Evolutionary conservation across 2,113 vertebrate species (phyloP), one percentile per base, ranked within the genome.

Genomic region (Mungos mungo): DNA sequence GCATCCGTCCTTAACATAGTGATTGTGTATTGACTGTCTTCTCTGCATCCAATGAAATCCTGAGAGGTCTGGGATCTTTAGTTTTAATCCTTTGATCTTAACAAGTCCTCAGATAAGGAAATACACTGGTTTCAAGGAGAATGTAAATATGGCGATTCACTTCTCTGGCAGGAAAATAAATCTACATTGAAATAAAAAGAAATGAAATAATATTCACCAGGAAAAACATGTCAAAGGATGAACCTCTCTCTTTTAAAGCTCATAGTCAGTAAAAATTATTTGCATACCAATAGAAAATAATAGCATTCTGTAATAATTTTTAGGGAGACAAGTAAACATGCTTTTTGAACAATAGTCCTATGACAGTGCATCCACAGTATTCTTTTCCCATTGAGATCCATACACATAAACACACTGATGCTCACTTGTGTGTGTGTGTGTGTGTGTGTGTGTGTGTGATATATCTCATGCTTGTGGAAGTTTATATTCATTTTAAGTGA

Each of bases 211-310:
- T 54, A 82, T 29, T 86, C 38, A 72, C 38, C 15, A 79, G 74
- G 74, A 3, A 21, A 71, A 27, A 87, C 12, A 16, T 63, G 12
- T 69, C 41, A 74, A 33, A 19, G 2, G 79, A 19, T 50, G 80
- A 96, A 57, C 52, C 5, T 71, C 41, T 88, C 19, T 90, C 13
- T 87, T 96, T n/a, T 29, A 82, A 93, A 92, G 45, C 88, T 63
- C 38, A 38, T 95, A 52, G 86, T 94, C 93, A 96, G 35, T 96
- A 89, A 96, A 95, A 69, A 12, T 45, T 77, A 68, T 16, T 81
- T 93, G 27, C 0, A 12, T 85, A 35, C 45, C 15, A 79, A 47
- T 80, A 90, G 68, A 93, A 93, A 92, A 72, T 88, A 65, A 45
- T 68, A 77, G 13, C 47, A 35, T 52, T 77, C 38, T 68, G 0